Conservation (phyloP, 2,888 invertebrate species). For the Heterodera filipjevi region DNA sequence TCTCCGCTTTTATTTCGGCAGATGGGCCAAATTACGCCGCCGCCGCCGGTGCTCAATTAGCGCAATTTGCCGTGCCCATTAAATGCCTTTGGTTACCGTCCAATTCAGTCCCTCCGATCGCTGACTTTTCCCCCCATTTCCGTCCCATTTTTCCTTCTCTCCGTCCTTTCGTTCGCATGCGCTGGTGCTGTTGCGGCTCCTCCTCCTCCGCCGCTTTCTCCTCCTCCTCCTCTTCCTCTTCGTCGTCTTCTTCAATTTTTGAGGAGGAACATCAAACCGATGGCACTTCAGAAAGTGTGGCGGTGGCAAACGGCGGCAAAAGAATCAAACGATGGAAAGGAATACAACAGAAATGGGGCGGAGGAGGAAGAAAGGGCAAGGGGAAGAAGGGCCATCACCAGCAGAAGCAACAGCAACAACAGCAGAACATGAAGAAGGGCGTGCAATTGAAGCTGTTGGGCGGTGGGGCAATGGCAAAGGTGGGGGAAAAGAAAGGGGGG, state of each 20-base stretch:
- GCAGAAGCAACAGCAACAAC: not conserved
- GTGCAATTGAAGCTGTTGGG: not conserved
- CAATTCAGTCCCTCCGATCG: not conserved
- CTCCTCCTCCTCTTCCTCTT: constrained; percentile 19
- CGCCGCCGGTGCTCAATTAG: not conserved
- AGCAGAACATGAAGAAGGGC: not conserved
- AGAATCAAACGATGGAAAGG: constrained; percentile 3
- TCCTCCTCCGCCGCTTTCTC: constrained; percentile 8
- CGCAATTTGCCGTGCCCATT: not conserved
- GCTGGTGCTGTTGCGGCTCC: constrained; percentile 22
- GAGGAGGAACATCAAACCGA: not conserved
- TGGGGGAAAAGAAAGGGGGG: not conserved
- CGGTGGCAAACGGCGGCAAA: constrained; percentile 28
- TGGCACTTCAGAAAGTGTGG: constrained; percentile 1
- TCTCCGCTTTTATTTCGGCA: not conserved
- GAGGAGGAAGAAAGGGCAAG: not conserved
- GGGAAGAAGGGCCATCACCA: too few species aligned
- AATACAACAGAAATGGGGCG: not conserved
- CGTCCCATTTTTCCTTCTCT: not conserved
- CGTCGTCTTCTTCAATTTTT: constrained; percentile 15
- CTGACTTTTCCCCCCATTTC: not conserved
- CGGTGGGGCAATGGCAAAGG: not conserved
- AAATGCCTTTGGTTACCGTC: not conserved
- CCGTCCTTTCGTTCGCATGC: not conserved
- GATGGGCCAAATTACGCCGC: too few species aligned